Conservation (phyloP, 2,797 vertebrate species). For the Oreochromis grahami region DNA sequence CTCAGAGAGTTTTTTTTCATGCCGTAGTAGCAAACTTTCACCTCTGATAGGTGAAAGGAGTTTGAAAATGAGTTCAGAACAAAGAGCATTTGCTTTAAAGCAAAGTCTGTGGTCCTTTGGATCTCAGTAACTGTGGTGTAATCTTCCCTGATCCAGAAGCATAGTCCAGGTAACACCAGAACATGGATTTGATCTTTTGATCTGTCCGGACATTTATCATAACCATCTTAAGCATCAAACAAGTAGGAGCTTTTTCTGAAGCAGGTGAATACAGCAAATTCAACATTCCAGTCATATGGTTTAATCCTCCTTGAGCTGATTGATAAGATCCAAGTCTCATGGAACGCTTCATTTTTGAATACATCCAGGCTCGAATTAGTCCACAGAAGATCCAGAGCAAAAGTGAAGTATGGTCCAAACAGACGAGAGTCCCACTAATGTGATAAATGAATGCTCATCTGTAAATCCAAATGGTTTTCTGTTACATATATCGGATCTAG, state of each 20-base stretch:
- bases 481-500: not conserved
- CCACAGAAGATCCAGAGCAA: conserved; percentile 12
- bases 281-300: conserved; percentile 8
- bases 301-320: not conserved
- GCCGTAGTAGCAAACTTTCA: conserved; percentile 45
- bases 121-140: not conserved
- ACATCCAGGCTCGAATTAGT: not conserved
- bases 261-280: conserved; percentile 6
- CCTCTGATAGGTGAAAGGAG: conserved; percentile 28
- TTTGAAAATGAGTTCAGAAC: conserved; percentile 22
- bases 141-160: conserved; percentile 4
- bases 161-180: conserved; percentile 13
- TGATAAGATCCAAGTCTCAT: not conserved
- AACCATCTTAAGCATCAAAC: conserved; percentile 7
- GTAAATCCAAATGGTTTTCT: not conserved
- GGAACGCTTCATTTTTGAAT: not conserved
- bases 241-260: not conserved
- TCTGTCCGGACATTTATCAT: not conserved
- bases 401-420: not conserved
- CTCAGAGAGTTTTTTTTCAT: conserved; percentile 35
- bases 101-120: conserved; percentile 24
- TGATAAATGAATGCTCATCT: not conserved
- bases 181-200: not conserved
- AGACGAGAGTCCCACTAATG: not conserved
- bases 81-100: conserved; percentile 15